Evolutionary conservation across 2,797 vertebrate species (phyloP).

Genomic region (Pangasius djambal): DNA sequence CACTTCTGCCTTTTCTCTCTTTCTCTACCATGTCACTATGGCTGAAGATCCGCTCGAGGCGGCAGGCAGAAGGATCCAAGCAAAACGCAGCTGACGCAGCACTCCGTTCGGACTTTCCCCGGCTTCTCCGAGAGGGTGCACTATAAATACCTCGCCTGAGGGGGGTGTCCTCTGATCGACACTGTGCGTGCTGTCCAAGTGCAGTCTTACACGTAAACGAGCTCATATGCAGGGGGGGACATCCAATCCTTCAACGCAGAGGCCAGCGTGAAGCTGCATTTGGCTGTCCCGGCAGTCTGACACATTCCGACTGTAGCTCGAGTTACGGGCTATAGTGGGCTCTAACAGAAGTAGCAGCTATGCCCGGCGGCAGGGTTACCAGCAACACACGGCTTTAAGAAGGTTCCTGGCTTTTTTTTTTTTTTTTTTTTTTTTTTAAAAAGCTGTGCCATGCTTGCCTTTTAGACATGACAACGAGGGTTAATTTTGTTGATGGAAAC

Average conservation of each 20-base stretch:
- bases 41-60: neutral
- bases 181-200: constrained; percentile 35
- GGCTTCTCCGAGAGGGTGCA: neutral
- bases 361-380: constrained; percentile 55
- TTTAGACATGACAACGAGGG: neutral
- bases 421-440: too few relatives aligned
- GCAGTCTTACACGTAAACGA: constrained; percentile 52
- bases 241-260: constrained; percentile 64
- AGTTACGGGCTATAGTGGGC: constrained; percentile 56
- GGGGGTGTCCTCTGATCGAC: constrained; percentile 44
- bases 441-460: neutral
- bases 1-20: neutral
- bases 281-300: constrained; percentile 66
- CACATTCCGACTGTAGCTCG: constrained; percentile 59
- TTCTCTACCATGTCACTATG: neutral
- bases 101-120: constrained; percentile 13
- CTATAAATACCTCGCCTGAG: constrained; percentile 49
- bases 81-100: constrained; percentile 31
- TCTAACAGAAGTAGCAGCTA: constrained; percentile 50
- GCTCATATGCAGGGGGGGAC: constrained; percentile 61
- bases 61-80: neutral
- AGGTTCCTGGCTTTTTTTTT: neutral
- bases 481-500: neutral
- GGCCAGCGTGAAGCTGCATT: constrained; percentile 72
- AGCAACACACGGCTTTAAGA: constrained; percentile 10